Evolutionary conservation across 1,140 invertebrate species (phyloP).

Genomic region (Idris sp.): DNA sequence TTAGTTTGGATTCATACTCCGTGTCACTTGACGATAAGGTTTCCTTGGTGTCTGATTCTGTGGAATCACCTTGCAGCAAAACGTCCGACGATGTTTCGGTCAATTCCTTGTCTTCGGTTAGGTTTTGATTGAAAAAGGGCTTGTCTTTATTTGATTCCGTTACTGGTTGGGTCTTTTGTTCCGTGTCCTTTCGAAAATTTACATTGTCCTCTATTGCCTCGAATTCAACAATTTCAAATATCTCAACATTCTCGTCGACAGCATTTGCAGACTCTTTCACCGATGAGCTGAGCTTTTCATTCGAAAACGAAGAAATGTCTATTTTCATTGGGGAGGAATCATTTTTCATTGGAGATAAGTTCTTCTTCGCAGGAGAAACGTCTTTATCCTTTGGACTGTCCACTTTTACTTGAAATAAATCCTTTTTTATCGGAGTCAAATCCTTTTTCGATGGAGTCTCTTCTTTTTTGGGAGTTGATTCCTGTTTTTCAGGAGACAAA

Average conservation of each 20-base stretch:
- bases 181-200: constrained; percentile 60
- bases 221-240: constrained; percentile 74
- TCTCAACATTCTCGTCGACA: constrained; percentile 65
- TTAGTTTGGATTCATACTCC: no score
- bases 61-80: no score
- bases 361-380: constrained; percentile 1
- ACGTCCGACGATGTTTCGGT: no score
- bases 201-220: constrained; percentile 63
- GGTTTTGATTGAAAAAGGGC: constrained; percentile 25
- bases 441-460: no score
- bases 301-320: constrained; percentile 2
- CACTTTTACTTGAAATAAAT: no score
- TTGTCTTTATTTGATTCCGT: constrained; percentile 14
- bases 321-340: constrained; percentile 10
- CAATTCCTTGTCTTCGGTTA: neutral
- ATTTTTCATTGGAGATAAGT: constrained; percentile 7
- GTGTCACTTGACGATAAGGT: no score
- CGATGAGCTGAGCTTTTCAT: neutral
- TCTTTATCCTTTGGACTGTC: no score
- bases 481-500: no score
- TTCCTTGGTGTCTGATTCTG: no score
- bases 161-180: constrained; percentile 55
- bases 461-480: constrained; percentile 10
- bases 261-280: neutral
- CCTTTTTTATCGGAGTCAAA: constrained; percentile 11